Percentiles rank a stretch among this genome's conserved stretches.
These are phyloP conservation scores for Apis laboriosa DNA, from an alignment of 1,140 invertebrate genomes.

Conservation along the genomic window DNA sequence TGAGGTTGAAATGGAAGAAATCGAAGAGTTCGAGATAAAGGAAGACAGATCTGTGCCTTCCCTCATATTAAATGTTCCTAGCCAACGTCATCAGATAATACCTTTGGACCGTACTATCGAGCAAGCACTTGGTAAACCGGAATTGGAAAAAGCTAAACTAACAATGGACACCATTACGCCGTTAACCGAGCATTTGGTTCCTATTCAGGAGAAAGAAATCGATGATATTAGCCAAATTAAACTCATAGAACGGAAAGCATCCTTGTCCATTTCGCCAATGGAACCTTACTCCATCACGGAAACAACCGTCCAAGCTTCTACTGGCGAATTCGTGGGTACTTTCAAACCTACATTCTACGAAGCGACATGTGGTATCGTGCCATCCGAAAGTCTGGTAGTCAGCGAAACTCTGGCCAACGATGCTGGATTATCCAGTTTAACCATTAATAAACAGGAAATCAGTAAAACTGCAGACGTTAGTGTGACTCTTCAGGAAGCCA, in stretches of 20 bases:
- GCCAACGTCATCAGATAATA: slow-evolving; percentile 81
- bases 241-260: slow-evolving; percentile 77
- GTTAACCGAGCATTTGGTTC: slow-evolving; percentile 79
- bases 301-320: slow-evolving; percentile 80
- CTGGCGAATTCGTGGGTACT: slow-evolving; percentile 80
- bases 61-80: slow-evolving; percentile 73
- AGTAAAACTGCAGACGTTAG: slow-evolving; percentile 80
- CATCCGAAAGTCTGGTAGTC: slow-evolving; percentile 83
- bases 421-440: slow-evolving; percentile 59
- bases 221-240: slow-evolving; percentile 74
- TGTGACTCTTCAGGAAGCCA: slow-evolving; percentile 84
- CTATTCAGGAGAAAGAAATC: slow-evolving; percentile 83
- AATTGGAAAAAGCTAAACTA: slow-evolving; percentile 80
- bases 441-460: slow-evolving; percentile 48
- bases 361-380: slow-evolving; percentile 80
- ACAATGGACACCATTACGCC: slow-evolving; percentile 82
- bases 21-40: slow-evolving; percentile 76
- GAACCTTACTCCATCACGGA: slow-evolving; percentile 84
- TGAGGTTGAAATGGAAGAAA: slow-evolving; percentile 76
- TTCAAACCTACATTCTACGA: slow-evolving; percentile 80
- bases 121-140: slow-evolving; percentile 78
- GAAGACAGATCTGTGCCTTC: slow-evolving; percentile 66
- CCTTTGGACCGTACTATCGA: slow-evolving; percentile 80
- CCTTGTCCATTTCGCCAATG: slow-evolving; percentile 81
- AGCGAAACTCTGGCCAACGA: slow-evolving; percentile 81